These are phyloP conservation scores for Drosophila dives DNA, from an alignment of 2,888 invertebrate species.

Conservation along the genomic window DNA sequence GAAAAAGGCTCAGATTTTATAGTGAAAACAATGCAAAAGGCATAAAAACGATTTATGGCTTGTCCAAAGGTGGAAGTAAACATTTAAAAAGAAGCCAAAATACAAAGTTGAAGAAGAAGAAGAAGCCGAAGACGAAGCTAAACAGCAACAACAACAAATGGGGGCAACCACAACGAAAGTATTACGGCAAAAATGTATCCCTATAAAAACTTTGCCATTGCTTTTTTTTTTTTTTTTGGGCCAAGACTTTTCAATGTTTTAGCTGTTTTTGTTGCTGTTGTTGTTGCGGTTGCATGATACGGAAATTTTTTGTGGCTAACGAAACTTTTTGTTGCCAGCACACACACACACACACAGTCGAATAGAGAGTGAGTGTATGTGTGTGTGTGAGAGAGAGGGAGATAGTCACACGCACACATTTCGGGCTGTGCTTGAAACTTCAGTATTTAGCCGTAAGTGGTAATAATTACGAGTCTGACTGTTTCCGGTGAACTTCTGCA, in stretches of 20 bases:
- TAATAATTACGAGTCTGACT: conserved; percentile 72
- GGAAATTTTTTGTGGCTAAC: conserved; percentile 62
- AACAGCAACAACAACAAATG: conserved; percentile 20
- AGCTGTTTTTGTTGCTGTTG: conserved; percentile 37
- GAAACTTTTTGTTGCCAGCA: conserved; percentile 49
- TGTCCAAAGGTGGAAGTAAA: conserved; percentile 62
- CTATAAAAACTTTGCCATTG: conserved; percentile 42
- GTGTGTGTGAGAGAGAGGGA: no score
- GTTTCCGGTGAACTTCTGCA: conserved; percentile 8
- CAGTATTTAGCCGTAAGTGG: conserved; percentile 80
- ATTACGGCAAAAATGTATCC: conserved; percentile 72
- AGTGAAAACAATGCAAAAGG: conserved; percentile 14
- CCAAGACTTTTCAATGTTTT: conserved; percentile 63
- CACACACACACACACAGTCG: conserved; percentile 21
- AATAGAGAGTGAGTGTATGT: neutral
- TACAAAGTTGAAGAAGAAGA: conserved; percentile 16
- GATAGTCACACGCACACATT: neutral
- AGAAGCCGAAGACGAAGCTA: conserved; percentile 11
- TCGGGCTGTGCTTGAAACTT: conserved; percentile 29
- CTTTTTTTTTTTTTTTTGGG: conserved; percentile 26
- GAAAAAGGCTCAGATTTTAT: conserved; percentile 47
- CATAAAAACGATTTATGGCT: conserved; percentile 76
- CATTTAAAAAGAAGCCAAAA: conserved; percentile 51
- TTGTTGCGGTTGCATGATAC: conserved; percentile 71
- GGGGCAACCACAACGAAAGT: conserved; percentile 45